phyloP scores from a whole-genome alignment of 2,888 invertebrate genomes.

The Lycophotia porphyrea region DNA sequence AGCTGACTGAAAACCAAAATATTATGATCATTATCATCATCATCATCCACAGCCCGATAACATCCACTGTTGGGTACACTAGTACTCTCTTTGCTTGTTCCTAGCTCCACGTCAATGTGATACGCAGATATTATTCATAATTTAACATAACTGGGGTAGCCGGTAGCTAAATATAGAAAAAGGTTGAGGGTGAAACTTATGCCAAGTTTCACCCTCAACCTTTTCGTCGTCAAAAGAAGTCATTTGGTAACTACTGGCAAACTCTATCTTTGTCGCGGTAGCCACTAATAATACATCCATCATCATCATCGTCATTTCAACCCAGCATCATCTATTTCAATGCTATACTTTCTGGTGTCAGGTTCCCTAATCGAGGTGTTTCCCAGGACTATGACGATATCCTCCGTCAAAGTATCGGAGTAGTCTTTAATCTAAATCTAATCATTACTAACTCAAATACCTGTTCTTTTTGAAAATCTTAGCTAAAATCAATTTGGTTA shows the following conservation, averaged over 20 bases:
- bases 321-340: too few species aligned
- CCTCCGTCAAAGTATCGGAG: background rate
- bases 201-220: too few species aligned
- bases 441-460: background rate
- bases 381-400: background rate
- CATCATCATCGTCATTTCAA: background rate
- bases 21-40: background rate
- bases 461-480: background rate
- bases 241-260: background rate
- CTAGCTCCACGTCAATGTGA: background rate
- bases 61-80: too few species aligned
- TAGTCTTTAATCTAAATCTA: background rate
- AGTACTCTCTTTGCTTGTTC: too few species aligned
- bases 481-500: background rate
- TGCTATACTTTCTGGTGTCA: background rate
- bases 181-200: background rate
- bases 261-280: background rate
- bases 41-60: too few species aligned
- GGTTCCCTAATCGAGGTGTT: background rate
- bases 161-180: background rate
- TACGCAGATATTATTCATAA: background rate
- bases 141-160: background rate
- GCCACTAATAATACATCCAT: background rate
- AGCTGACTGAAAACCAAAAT: conserved; percentile 28
- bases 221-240: too few species aligned